Conservation (phyloP, 2,888 invertebrate species). For the Gandaritis pyraliata region DNA sequence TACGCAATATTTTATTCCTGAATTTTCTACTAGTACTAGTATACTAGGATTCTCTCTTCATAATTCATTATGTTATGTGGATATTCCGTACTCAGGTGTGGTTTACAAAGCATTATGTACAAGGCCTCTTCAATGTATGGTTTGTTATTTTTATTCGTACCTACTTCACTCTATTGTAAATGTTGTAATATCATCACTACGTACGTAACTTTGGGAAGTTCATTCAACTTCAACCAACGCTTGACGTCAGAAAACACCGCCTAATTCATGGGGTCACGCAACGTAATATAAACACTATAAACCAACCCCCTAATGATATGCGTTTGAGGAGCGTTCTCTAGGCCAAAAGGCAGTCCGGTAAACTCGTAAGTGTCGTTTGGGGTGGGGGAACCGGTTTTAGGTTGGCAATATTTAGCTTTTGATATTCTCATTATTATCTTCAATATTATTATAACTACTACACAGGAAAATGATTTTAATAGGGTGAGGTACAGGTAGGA, state of each 20-base stretch:
- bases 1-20: too few species aligned
- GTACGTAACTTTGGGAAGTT: slow-evolving; percentile 28
- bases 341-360: neutral
- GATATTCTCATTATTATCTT: too few species aligned
- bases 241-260: slow-evolving; percentile 15
- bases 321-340: neutral
- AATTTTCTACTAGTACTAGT: too few species aligned
- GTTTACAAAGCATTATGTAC: slow-evolving; percentile 22
- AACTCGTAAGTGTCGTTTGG: neutral
- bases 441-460: neutral
- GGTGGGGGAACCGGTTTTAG: neutral
- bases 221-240: slow-evolving; percentile 33
- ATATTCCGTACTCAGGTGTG: slow-evolving; percentile 3
- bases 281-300: slow-evolving; percentile 11
- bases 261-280: slow-evolving; percentile 31
- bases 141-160: slow-evolving; percentile 22
- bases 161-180: too few species aligned
- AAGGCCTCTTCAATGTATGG: slow-evolving; percentile 16
- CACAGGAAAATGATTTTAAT: slow-evolving; percentile 6
- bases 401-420: neutral
- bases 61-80: neutral
- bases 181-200: slow-evolving; percentile 29
- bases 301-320: too few species aligned
- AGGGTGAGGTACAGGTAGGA: slow-evolving; percentile 13
- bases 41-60: slow-evolving; percentile 2